Conservation (phyloP, 2,113 vertebrate species). For the Syngnathus typhle region DNA sequence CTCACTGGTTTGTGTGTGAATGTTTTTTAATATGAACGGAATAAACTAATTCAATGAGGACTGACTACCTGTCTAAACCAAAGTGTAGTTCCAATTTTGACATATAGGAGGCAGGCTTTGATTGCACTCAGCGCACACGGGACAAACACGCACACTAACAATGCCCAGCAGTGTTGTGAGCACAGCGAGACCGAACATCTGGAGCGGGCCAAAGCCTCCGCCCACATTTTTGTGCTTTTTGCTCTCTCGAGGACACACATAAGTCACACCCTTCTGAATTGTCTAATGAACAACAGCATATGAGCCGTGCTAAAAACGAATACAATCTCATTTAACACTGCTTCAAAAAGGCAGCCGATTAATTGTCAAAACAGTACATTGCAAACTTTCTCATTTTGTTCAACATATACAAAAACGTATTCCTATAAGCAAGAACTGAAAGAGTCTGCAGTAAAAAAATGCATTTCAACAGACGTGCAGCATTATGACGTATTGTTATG, state of each 20-base stretch:
- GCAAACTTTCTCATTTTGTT: too few relatives aligned
- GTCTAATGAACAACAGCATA: background rate
- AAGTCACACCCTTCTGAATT: background rate
- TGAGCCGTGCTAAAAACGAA: background rate
- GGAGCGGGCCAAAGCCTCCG: constrained; percentile 2
- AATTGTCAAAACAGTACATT: too few relatives aligned
- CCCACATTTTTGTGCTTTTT: constrained; percentile 3
- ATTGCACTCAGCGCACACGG: background rate
- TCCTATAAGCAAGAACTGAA: background rate
- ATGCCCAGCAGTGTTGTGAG: background rate
- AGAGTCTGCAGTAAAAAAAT: too few relatives aligned
- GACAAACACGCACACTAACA: background rate
- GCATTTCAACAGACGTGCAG: too few relatives aligned
- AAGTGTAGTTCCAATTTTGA: background rate
- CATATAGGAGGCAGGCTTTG: background rate
- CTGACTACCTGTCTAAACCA: background rate
- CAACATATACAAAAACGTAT: too few relatives aligned
- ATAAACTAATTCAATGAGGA: too few relatives aligned
- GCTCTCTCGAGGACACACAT: background rate
- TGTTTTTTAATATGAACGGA: background rate
- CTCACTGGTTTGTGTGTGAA: background rate
- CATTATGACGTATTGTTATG: background rate
- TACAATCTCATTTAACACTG: background rate
- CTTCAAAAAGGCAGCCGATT: too few relatives aligned
- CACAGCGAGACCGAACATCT: constrained; percentile 16